phyloP scores from a whole-genome alignment of 2,888 invertebrate species.

The Tuta absoluta region DNA sequence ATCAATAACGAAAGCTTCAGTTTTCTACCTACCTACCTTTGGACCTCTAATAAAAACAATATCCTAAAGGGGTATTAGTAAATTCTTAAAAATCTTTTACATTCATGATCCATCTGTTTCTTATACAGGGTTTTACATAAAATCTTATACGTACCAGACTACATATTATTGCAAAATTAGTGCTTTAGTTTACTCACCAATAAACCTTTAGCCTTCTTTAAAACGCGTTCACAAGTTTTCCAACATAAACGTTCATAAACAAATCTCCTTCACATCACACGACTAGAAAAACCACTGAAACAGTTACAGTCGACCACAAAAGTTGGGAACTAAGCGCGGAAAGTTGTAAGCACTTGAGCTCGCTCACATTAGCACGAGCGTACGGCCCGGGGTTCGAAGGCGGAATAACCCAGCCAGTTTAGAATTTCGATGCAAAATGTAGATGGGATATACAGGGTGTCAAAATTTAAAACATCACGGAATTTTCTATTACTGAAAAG shows the following conservation, averaged over 20 bases:
- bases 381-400: not conserved
- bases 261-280: not conserved
- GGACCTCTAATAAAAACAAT: no score
- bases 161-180: no score
- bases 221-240: not conserved
- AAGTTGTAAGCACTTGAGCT: not conserved
- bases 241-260: slow-evolving; percentile 4
- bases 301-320: slow-evolving; percentile 12
- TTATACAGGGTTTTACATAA: no score
- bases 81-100: no score
- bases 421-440: slow-evolving; percentile 9
- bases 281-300: not conserved
- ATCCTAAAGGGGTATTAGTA: no score
- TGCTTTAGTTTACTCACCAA: not conserved
- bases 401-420: slow-evolving; percentile 1
- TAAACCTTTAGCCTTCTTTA: not conserved
- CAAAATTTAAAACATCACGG: not conserved
- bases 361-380: slow-evolving; percentile 15
- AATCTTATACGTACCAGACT: no score
- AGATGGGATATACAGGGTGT: not conserved
- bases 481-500: no score
- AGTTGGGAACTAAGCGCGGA: slow-evolving; percentile 8
- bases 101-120: no score
- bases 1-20: no score
- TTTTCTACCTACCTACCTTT: no score